Conservation (phyloP, 2,797 vertebrate species). For the Nyctalus aviator region DNA sequence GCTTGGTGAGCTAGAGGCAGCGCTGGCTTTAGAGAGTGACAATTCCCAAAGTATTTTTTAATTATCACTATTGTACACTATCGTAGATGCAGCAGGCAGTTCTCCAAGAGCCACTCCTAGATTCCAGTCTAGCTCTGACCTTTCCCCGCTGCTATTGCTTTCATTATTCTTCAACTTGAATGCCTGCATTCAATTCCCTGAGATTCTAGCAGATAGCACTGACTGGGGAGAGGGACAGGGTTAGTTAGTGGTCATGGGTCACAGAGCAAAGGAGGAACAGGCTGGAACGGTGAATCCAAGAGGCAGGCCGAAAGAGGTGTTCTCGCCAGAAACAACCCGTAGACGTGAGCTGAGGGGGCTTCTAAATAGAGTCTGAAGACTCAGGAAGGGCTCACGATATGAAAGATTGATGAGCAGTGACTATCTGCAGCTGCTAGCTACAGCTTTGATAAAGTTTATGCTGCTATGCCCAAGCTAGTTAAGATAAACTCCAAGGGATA, state of each 20-base stretch:
- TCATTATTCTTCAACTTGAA: background rate
- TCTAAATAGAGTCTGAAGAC: background rate
- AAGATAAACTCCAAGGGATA: background rate
- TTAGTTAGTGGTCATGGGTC: background rate
- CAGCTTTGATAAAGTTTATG: background rate
- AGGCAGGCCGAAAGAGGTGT: background rate
- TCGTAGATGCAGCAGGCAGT: background rate
- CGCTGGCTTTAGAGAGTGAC: background rate
- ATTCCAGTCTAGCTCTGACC: background rate
- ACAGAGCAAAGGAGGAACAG: background rate
- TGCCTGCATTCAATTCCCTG: background rate
- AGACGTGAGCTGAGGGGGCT: background rate
- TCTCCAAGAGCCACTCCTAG: background rate
- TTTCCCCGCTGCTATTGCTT: background rate
- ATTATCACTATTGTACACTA: background rate
- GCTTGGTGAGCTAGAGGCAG: background rate
- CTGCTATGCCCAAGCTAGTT: background rate
- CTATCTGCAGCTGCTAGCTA: background rate
- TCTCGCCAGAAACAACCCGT: background rate
- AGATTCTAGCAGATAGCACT: background rate
- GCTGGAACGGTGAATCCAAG: background rate
- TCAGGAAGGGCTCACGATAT: background rate
- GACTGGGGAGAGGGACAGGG: background rate
- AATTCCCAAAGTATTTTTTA: background rate
- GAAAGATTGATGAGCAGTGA: background rate